Conservation (phyloP, 2,113 vertebrate genomes). For the Macrotus californicus region DNA sequence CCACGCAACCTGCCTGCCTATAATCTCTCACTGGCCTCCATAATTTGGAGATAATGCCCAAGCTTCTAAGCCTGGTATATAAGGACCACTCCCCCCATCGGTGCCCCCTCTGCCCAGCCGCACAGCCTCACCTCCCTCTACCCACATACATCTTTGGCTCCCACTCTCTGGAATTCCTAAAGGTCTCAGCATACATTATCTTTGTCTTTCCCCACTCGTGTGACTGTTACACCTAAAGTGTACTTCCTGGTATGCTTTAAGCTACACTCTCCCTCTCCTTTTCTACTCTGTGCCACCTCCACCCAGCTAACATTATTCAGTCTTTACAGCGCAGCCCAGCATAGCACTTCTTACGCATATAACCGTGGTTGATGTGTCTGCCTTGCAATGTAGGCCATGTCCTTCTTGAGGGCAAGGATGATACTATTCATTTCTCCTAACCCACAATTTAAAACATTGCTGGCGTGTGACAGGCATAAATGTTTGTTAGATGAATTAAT, state of each 20-base stretch:
- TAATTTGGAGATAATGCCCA: not conserved
- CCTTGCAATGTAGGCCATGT: not conserved
- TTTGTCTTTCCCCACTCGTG: not conserved
- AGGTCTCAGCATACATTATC: not conserved
- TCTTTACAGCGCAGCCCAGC: not conserved
- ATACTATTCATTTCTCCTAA: not conserved
- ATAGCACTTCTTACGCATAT: not conserved
- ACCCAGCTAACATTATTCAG: not conserved
- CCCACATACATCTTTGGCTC: not conserved
- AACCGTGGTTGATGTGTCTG: not conserved
- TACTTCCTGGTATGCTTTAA: not conserved
- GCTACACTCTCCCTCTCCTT: not conserved
- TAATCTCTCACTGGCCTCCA: not conserved
- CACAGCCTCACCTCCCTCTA: not conserved
- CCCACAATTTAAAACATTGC: not conserved
- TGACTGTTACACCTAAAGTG: too few species aligned
- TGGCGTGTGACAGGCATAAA: not conserved
- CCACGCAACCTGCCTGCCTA: not conserved
- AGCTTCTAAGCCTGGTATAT: not conserved
- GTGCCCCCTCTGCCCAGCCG: too few species aligned
- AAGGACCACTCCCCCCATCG: too few species aligned
- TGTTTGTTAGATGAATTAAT: not conserved
- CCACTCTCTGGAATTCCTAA: not conserved
- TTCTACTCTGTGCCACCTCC: not conserved
- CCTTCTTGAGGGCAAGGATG: not conserved